Base-by-base conservation (phyloP, 2,888 invertebrate genomes). In the Pseudococcus jackbeardsleyi region DNA sequence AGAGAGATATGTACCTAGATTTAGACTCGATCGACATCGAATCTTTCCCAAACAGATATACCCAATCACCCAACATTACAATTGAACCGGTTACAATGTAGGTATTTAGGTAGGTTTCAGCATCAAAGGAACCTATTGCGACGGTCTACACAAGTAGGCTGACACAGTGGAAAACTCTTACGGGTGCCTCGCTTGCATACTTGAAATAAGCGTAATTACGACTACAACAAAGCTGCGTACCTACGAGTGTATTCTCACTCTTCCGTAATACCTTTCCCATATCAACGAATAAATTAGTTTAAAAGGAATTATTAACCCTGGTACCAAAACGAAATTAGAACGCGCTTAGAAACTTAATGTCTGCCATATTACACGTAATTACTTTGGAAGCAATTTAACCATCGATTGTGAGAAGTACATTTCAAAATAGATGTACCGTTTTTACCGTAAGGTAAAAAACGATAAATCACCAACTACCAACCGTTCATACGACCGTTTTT, bases 381-480 rank as follows among this genome's bases (percentile, higher is more conserved):
- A 86, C 72, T 72, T 72, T 46, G 79, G 54, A 79, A 82, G 88
- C 59, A 88, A 88, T 88, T 88, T 88, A 88, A 72, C 50, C 88
- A 77, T 54, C 48, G 82, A 88, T 88, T 88, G 59, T 88, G 77
- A 88, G 88, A 86, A 88, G 88, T 88, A 79, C 88, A 88, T 88
- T 88, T 82, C 50, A 88, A 88, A 88, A 82, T 88, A 82, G 82
- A 82, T 82, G 88, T 88, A 88, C 88, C 88, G 88, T 88, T 88
- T 88, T 88, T 54, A 88, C 88, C 88, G 88, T 88, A 88, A 88
- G 88, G 88, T 79, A 88, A 79, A 86, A 88, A 79, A 79, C 82
- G 82, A 88, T 88, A 88, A 88, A 88, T 88, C 88, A 88, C 88
- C 88, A n/a, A 82, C 88, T 82, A 82, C 54, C 82, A 82, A 82